Evolutionary conservation across 2,888 invertebrate species (phyloP), one percentile per base, ranked within the genome.

Genomic region (Oxycera nigricornis): DNA sequence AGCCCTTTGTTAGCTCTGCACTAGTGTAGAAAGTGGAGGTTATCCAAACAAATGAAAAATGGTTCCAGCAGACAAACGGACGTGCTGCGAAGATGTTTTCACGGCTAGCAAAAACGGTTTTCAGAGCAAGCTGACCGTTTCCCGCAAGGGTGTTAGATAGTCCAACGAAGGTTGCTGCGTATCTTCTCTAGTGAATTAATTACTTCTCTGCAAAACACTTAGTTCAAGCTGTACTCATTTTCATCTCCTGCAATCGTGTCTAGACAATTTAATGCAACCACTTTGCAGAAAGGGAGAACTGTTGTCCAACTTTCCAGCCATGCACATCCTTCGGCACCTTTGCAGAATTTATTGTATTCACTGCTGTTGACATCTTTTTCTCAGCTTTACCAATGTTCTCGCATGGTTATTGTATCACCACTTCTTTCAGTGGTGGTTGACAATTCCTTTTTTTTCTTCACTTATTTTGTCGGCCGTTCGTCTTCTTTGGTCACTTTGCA

Each of bases 331-430:
- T n/a, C n/a, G n/a, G n/a, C 67, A 72, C 67, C 65, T 67, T 67
- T 62, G 28, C 67, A 72, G 72, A 73, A 75, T 75, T 75, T 75
- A 75, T 75, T 75, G 75, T 75, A 46, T 50, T 62, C 67, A 46
- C 52, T 31, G 75, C 72, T 73, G 67, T 62, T 72, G 73, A 73
- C 75, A 57, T 52, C 72, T 65, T 61, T 74, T 74, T 72, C 62
- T 22, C 28, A 68, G 28, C 20, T 1, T 3, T 20, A 68, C 28
- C 17, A 46, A 24, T 52, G 26, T 20, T n/a, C 41, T 39, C 50
- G 28, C 22, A 20, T 52, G 50, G 2, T n/a, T 31, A 11, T 17
- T 14, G 24, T 61, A 9, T 61, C 30, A 24, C 3, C 24, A 22
- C 9, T 55, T 9, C 24, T 0, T 1, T 22, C 55, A 9, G 55